phyloP scores from a whole-genome alignment of 1,140 invertebrate species.

The Pemphigus obesinymphae region DNA sequence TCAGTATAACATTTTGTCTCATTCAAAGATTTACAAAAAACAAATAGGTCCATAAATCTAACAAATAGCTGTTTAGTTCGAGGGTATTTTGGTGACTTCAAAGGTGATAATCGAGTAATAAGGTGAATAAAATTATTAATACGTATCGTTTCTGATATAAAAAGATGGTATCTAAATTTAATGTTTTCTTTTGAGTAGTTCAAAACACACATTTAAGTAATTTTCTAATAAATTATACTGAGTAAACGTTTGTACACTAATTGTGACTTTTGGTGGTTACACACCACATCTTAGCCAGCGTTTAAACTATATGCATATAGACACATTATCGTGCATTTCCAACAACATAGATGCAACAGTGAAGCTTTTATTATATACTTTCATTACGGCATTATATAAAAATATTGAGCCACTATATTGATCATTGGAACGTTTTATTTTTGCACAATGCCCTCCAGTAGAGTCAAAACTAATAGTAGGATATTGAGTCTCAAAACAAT shows the following conservation, averaged over 20 bases:
- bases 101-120: background rate
- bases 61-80: background rate
- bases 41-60: background rate
- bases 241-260: background rate
- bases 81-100: background rate
- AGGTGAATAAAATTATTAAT: background rate
- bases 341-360: too few species aligned
- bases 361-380: too few species aligned
- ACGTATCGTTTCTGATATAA: slow-evolving; percentile 1
- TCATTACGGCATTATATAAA: too few species aligned
- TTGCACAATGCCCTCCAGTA: too few species aligned
- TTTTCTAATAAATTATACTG: background rate
- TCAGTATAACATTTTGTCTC: background rate
- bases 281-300: too few species aligned
- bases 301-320: too few species aligned
- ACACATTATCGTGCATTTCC: too few species aligned
- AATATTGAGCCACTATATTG: too few species aligned
- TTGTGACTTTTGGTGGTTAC: too few species aligned
- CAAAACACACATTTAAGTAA: background rate
- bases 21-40: background rate
- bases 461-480: too few species aligned
- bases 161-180: background rate
- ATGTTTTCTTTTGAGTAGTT: background rate
- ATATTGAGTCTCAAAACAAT: too few species aligned
- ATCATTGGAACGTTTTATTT: too few species aligned